phyloP scores from a whole-genome alignment of 1,140 invertebrate species.

The Drosophila tsacasi region DNA sequence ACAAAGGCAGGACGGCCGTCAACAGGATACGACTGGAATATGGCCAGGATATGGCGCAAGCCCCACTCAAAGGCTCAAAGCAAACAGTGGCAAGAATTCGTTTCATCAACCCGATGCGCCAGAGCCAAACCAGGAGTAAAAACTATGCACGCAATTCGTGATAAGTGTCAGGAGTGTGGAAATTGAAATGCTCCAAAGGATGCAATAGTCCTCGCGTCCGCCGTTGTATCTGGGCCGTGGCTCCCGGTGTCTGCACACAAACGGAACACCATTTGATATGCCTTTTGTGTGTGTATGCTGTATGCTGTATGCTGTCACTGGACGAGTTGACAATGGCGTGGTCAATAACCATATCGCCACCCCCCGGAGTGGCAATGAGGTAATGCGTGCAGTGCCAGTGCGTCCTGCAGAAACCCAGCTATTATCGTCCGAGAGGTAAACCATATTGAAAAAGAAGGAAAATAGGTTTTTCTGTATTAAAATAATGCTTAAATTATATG shows the following conservation, averaged over 20 bases:
- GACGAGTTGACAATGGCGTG: conserved; percentile 58
- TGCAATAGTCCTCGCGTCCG: conserved; percentile 47
- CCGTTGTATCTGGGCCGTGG: conserved; percentile 13
- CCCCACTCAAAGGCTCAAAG: conserved; percentile 63
- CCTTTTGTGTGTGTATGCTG: conserved; percentile 33
- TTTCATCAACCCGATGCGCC: conserved; percentile 60
- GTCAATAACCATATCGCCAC: conserved; percentile 42
- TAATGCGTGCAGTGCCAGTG: conserved; percentile 10
- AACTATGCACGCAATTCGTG: conserved; percentile 49
- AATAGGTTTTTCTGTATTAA: not conserved
- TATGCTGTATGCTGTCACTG: conserved; percentile 17
- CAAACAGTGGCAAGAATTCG: conserved; percentile 57
- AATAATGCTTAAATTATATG: not conserved
- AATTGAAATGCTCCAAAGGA: conserved; percentile 72
- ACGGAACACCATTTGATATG: conserved; percentile 48
- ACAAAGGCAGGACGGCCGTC: conserved; percentile 38
- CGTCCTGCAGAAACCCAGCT: not conserved
- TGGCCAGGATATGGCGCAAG: conserved; percentile 57
- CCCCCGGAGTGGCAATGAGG: conserved; percentile 4
- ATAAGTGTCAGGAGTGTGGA: conserved; percentile 60
- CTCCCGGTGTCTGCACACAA: conserved; percentile 4
- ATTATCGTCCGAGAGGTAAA: not conserved
- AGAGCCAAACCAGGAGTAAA: conserved; percentile 24
- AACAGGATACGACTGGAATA: conserved; percentile 38
- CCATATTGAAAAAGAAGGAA: not conserved